Evolutionary conservation across 1,140 invertebrate species (phyloP), one percentile per base, ranked within the genome.

Genomic region (Drosophila asahinai): DNA sequence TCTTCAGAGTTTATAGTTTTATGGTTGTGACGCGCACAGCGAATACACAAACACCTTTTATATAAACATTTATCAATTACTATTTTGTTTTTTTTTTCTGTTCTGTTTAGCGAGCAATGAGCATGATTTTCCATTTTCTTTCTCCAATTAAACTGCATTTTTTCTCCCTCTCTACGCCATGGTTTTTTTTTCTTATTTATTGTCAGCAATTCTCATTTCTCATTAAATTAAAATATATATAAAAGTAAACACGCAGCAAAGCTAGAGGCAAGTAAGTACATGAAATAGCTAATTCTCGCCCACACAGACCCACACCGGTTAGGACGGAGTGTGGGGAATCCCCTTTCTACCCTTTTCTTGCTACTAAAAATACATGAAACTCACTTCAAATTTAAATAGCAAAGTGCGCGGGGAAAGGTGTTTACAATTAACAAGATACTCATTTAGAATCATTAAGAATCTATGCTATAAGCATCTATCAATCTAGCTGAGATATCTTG

Each of bases 151-250:
- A 65, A 48, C 59, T 59, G 54, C 15, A 42, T 36, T 49, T 58
- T 47, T 7, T 27, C 42, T 36, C 22, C 22, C 38, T 15, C 11
- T 71, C 12, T 43, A 36, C 36, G 63, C 52, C 61, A 59, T 54
- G 3, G 25, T 70, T 30, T 68, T 70, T 30, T 68, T 38, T 45
- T 42, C 54, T 45, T 73, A 86, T 58, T 86, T 86, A 86, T 86
- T 86, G 83, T 86, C 83, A 87, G 83, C 80, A 79, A 82, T 86
- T 87, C 43, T 86, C 51, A 77, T 75, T 48, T 65, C 48, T 62
- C 47, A 48, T 48, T 25, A 58, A 74, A 67, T 43, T 57, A 64
- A 64, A 59, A 30, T 33, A 43, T 8, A 43, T 30, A 63, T 42
- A 45, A 40, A 48, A 51, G 14, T 19, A 54, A 75, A 22, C n/a